These are phyloP conservation scores for Myioborus miniatus DNA, from an alignment of 2,797 vertebrate genomes.

Conservation along the genomic window DNA sequence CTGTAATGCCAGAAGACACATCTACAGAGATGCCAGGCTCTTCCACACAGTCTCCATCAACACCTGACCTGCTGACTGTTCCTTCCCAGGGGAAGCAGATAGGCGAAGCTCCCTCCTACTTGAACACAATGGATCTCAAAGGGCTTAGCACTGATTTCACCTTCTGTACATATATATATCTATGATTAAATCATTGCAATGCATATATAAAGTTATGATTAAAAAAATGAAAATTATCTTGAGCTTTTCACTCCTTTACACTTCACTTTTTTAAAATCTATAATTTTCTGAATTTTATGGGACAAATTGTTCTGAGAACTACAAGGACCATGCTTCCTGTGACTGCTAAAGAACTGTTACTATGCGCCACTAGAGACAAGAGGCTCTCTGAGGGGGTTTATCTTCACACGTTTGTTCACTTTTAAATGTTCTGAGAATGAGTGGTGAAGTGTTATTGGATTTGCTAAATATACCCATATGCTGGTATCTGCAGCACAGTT, in stretches of 20 bases:
- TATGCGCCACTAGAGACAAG: neutral
- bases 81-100: neutral
- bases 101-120: neutral
- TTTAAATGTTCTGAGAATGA: conserved; percentile 38
- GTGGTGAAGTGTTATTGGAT: conserved; percentile 26
- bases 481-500: neutral
- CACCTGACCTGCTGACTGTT: neutral
- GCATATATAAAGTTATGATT: neutral
- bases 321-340: neutral
- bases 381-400: neutral
- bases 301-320: conserved; percentile 7
- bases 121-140: neutral
- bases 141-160: neutral
- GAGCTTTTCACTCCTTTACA: neutral
- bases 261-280: neutral
- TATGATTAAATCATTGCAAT: neutral
- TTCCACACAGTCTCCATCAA: neutral
- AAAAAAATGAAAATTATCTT: neutral
- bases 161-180: neutral
- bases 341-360: neutral
- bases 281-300: conserved; percentile 13
- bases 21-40: neutral
- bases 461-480: conserved; percentile 24
- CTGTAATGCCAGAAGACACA: neutral
- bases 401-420: conserved; percentile 13